phyloP scores from a whole-genome alignment of 1,140 invertebrate species.

The Eumeta japonica region DNA sequence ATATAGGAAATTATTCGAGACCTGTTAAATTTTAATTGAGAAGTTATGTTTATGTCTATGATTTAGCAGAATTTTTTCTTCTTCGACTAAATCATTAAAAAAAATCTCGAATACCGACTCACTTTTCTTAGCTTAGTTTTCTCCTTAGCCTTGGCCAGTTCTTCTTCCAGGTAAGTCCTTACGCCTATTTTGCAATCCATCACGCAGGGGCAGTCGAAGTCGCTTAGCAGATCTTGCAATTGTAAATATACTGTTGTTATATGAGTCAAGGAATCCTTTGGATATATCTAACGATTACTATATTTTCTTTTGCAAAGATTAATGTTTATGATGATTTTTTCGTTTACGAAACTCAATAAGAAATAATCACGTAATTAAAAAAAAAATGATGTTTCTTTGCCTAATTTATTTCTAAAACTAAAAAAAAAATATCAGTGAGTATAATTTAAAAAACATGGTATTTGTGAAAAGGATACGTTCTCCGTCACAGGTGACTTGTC shows the following conservation, averaged over 20 bases:
- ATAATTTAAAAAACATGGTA: constrained; percentile 2
- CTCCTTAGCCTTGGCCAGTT: constrained; percentile 90
- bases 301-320: constrained; percentile 5
- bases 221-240: constrained; percentile 87
- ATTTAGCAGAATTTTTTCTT: too few relatives aligned
- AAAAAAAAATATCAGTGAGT: too few relatives aligned
- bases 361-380: too few relatives aligned
- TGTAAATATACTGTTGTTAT: constrained; percentile 70
- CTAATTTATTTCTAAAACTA: too few relatives aligned
- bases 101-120: too few relatives aligned
- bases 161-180: constrained; percentile 91
- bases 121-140: constrained; percentile 89
- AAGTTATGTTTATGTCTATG: too few relatives aligned
- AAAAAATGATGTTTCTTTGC: too few relatives aligned
- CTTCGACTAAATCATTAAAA: too few relatives aligned
- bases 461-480: constrained; percentile 68
- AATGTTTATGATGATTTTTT: too few relatives aligned
- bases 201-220: constrained; percentile 87
- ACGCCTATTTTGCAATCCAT: constrained; percentile 98
- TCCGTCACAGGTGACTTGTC: constrained; percentile 73
- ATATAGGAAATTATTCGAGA: too few relatives aligned
- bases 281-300: constrained; percentile 6
- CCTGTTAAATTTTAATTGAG: too few relatives aligned
- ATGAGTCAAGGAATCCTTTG: constrained; percentile 28
- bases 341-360: too few relatives aligned